These are phyloP conservation scores for Congeria kusceri DNA, from an alignment of 2,888 invertebrate species.

Conservation along the genomic window DNA sequence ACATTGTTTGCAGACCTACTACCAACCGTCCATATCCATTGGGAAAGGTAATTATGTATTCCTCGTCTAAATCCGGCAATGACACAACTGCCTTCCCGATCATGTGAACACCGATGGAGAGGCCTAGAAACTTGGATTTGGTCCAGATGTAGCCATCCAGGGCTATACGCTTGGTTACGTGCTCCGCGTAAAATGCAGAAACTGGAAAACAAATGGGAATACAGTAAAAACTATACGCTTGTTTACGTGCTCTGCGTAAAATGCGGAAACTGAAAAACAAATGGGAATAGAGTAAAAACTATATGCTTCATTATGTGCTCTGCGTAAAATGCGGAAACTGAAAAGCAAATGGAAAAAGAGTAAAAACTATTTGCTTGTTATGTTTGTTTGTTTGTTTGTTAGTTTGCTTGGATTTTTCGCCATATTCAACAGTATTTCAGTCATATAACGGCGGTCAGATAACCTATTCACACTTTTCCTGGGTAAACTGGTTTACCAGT, in stretches of 20 bases:
- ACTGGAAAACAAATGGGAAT: slow-evolving; percentile 89
- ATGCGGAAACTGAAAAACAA: slow-evolving; percentile 93
- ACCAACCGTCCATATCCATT: slow-evolving; percentile 96
- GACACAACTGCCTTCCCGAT: slow-evolving; percentile 97
- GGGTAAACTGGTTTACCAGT: no score
- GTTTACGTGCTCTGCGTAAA: slow-evolving; percentile 98
- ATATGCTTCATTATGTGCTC: slow-evolving; percentile 96
- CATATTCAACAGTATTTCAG: no score
- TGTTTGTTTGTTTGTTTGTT: no score
- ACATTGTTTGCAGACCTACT: no score
- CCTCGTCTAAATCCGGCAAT: slow-evolving; percentile 95
- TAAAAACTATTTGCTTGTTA: slow-evolving; percentile 96
- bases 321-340: slow-evolving; percentile 99
- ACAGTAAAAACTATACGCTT: slow-evolving; percentile 96
- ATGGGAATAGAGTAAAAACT: no score
- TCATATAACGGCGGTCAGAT: no score
- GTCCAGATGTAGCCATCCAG: slow-evolving; percentile 99
- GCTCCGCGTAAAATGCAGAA: slow-evolving; percentile 99
- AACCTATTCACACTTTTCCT: no score
- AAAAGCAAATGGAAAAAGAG: no score
- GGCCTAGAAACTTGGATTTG: slow-evolving; percentile 98
- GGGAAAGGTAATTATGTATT: slow-evolving; percentile 98
- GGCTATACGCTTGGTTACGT: slow-evolving; percentile 94
- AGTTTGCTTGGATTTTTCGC: no score
- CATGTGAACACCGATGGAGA: slow-evolving; percentile 95